Percentiles rank a stretch among this genome's conserved stretches.
Conservation (phyloP, 1,140 invertebrate genomes). For the Ganaspis sp. region DNA sequence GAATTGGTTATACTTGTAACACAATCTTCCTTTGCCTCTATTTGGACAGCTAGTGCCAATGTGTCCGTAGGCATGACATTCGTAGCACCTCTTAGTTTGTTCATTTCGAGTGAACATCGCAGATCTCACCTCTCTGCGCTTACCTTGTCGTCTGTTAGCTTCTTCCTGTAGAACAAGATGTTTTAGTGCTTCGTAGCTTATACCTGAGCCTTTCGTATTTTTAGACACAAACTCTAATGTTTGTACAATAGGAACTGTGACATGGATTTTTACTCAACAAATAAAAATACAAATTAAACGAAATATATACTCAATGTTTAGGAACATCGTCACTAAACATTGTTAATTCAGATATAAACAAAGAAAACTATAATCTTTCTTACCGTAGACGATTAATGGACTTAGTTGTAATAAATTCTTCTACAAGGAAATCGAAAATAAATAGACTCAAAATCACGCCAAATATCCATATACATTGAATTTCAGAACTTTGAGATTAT, state of each 20-base stretch:
- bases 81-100: constrained; percentile 13
- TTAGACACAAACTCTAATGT: constrained; percentile 35
- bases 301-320: too few relatives aligned
- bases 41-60: neutral
- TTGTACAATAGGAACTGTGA: constrained; percentile 33
- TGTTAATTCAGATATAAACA: too few relatives aligned
- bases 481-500: too few relatives aligned
- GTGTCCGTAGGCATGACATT: constrained; percentile 35
- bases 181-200: constrained; percentile 40
- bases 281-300: too few relatives aligned
- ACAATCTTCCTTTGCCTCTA: neutral
- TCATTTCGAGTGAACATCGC: neutral
- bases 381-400: too few relatives aligned
- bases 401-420: too few relatives aligned
- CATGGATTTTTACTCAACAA: too few relatives aligned
- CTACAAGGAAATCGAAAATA: too few relatives aligned
- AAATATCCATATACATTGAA: too few relatives aligned
- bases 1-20: constrained; percentile 16
- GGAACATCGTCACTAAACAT: too few relatives aligned
- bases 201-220: constrained; percentile 33
- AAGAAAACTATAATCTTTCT: too few relatives aligned
- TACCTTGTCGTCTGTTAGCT: constrained; percentile 23
- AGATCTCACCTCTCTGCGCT: neutral
- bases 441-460: too few relatives aligned
- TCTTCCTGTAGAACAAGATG: constrained; percentile 36